Percentiles rank a stretch among this genome's conserved stretches.
Evolutionary conservation across 1,140 invertebrate species (phyloP).

Genomic region (Anastrepha obliqua): DNA sequence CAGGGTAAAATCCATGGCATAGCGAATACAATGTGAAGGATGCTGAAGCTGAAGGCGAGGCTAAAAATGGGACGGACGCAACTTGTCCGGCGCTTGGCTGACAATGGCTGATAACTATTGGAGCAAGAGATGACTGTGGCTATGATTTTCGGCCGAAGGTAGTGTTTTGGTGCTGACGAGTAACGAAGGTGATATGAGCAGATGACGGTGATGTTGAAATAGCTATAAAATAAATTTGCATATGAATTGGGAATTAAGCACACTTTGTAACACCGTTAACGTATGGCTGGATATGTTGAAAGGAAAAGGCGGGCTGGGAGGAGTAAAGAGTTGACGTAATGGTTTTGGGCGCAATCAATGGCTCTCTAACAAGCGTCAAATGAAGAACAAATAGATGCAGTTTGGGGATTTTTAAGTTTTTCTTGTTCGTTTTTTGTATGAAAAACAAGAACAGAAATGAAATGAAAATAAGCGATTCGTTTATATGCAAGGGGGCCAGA

Average conservation of each 20-base stretch:
- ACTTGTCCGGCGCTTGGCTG: slow-evolving; percentile 5
- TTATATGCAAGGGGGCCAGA: not conserved
- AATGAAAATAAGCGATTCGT: slow-evolving; percentile 8
- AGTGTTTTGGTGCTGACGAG: not conserved
- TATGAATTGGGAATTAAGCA: slow-evolving; percentile 60
- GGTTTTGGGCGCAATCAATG: not conserved
- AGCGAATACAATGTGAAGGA: slow-evolving; percentile 31
- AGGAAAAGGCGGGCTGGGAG: not conserved
- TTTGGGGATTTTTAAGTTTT: not conserved
- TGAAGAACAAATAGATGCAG: not conserved
- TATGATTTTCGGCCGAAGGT: not conserved
- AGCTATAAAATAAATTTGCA: slow-evolving; percentile 60
- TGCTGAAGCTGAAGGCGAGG: not conserved
- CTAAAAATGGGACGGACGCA: not conserved
- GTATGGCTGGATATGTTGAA: slow-evolving; percentile 23
- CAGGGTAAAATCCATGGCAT: slow-evolving; percentile 1
- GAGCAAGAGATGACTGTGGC: not conserved
- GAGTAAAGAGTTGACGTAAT: not conserved
- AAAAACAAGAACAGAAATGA: not conserved
- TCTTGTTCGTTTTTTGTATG: not conserved
- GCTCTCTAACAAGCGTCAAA: not conserved
- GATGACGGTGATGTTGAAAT: slow-evolving; percentile 53
- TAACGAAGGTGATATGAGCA: no score
- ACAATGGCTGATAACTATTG: slow-evolving; percentile 9
- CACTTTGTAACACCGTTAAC: slow-evolving; percentile 55